These are phyloP conservation scores for Melanotus villosus DNA, from an alignment of 2,888 invertebrate species.

Conservation along the genomic window DNA sequence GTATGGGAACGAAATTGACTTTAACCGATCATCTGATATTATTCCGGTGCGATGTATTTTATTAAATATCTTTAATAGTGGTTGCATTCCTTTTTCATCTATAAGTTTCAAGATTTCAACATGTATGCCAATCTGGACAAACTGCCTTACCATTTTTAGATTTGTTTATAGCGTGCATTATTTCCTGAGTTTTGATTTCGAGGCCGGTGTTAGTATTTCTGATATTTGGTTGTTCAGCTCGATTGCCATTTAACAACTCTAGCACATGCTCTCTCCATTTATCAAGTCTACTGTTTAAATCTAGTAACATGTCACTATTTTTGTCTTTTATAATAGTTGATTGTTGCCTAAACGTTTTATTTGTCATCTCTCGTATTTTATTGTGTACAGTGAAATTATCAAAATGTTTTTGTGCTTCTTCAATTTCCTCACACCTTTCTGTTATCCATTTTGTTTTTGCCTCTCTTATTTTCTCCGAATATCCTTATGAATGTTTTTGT, in stretches of 20 bases:
- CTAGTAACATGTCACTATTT: background rate
- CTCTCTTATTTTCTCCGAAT: too few relatives aligned
- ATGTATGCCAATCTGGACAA: background rate
- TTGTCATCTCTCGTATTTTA: background rate
- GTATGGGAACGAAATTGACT: background rate
- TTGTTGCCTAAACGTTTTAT: background rate
- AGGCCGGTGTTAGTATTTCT: background rate
- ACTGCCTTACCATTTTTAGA: conserved; percentile 7
- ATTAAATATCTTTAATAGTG: conserved; percentile 6
- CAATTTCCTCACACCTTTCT: background rate
- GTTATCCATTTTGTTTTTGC: conserved; percentile 1
- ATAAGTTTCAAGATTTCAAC: background rate
- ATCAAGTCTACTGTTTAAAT: too few relatives aligned
- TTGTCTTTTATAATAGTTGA: background rate
- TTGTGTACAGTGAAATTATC: too few relatives aligned
- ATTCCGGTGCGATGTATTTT: background rate
- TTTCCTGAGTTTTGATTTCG: background rate
- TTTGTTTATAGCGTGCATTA: background rate
- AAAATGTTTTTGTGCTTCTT: background rate
- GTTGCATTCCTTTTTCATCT: background rate
- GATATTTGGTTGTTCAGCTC: background rate
- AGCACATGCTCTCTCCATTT: background rate
- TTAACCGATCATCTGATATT: background rate
- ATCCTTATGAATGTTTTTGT: too few relatives aligned
- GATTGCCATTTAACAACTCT: background rate